Evolutionary conservation across 2,113 vertebrate genomes (phyloP), one percentile per base, ranked within the genome.

Genomic region (Dermatemys mawii): DNA sequence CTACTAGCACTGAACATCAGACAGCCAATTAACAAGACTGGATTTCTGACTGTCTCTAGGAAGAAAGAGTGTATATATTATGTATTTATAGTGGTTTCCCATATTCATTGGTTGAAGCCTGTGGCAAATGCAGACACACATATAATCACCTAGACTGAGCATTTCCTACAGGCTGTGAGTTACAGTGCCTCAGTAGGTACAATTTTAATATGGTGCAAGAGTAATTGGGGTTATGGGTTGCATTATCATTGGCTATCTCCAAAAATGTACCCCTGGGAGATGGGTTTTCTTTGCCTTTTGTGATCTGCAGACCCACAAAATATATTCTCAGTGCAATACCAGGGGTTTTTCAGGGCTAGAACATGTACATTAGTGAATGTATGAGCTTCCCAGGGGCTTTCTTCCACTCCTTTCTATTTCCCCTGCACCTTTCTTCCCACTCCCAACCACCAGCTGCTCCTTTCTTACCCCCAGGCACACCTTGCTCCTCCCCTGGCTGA

Each of bases 201-300:
- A 17, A 4, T 22, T 67, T 81, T 14, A 51, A 48, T 17, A 17
- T 8, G 1, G 17, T 53, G 78, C 46, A 54, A 54, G 14, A 75
- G 46, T 50, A 79, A 8, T 8, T 24, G 41, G 54, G 32, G 11
- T 24, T 51, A 19, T 11, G 7, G 12, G n/a, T 86, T 78, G 21
- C 46, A 46, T 24, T 83, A 32, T 63, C 46, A 54, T 32, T 0
- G 0, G 4, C 49, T 22, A 9, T 11, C 9, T 27, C 26, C 44
- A n/a, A 63, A 76, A 29, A 26, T 6, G 27, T 54, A 78, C 24
- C 49, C 14, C 27, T 5, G 29, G 44, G 5, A 78, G 11, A 0
- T 1, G 44, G 49, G 24, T 6, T 67, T 44, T 38, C 70, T 79
- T 16, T 83, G 32, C 78, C 14, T 4, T 12, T 32, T 27, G 26